phyloP scores from a whole-genome alignment of 2,113 vertebrate genomes.

The Melanerpes aurifrons region DNA sequence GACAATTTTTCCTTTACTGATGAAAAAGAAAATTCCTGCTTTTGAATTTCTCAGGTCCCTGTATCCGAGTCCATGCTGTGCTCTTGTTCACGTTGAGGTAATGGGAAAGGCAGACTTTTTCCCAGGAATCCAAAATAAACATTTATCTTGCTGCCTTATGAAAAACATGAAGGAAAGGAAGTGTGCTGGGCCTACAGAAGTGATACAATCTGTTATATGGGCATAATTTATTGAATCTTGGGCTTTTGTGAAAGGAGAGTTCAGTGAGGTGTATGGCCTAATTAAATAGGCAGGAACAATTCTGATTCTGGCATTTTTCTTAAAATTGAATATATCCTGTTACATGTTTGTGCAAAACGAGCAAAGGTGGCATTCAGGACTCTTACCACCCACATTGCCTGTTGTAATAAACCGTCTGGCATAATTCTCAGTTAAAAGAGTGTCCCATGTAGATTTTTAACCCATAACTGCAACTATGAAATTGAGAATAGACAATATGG shows the following conservation, averaged over 20 bases:
- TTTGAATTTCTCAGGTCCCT: not conserved
- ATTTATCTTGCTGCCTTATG: conserved; percentile 79
- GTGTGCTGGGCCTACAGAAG: conserved; percentile 51
- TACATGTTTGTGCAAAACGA: not conserved
- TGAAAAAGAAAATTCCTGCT: not conserved
- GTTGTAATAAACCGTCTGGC: conserved; percentile 15
- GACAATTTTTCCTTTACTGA: not conserved
- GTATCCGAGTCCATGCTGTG: not conserved
- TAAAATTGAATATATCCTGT: not conserved
- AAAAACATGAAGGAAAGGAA: conserved; percentile 71
- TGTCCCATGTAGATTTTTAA: not conserved
- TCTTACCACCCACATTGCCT: conserved; percentile 26
- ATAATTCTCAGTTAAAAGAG: not conserved
- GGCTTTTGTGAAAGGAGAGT: conserved; percentile 60
- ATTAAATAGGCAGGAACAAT: conserved; percentile 48
- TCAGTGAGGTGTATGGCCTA: conserved; percentile 43
- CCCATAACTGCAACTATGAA: not conserved
- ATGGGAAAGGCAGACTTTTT: conserved; percentile 78
- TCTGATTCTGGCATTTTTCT: not conserved
- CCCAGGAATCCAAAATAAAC: conserved; percentile 76
- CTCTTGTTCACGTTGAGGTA: conserved; percentile 65
- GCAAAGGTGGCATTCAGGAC: conserved; percentile 23
- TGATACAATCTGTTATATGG: conserved; percentile 24
- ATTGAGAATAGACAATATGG: not conserved
- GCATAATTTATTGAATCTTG: conserved; percentile 80